These are phyloP conservation scores for Xyrauchen texanus DNA, from an alignment of 2,113 vertebrate species.

Conservation along the genomic window DNA sequence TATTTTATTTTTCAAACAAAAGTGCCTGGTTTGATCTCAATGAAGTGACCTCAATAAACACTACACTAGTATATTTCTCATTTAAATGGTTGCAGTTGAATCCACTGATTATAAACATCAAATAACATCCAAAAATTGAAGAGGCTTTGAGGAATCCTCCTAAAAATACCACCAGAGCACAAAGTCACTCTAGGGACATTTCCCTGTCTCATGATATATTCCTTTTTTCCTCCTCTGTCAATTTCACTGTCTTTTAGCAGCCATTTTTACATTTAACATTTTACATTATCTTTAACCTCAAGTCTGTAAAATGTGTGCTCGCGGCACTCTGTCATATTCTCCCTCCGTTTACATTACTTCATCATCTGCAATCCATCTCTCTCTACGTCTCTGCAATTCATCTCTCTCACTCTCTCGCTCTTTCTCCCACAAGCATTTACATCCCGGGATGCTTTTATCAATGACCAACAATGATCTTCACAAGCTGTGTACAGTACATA, in stretches of 20 bases:
- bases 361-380: slow-evolving; percentile 58
- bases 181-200: no score
- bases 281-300: slow-evolving; percentile 54
- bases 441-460: slow-evolving; percentile 30
- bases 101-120: no score
- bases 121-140: no score
- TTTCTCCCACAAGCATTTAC: slow-evolving; percentile 36
- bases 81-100: no score
- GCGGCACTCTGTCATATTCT: slow-evolving; percentile 57
- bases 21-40: no score
- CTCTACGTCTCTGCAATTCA: slow-evolving; percentile 46
- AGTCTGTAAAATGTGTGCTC: slow-evolving; percentile 39
- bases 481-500: slow-evolving; percentile 21
- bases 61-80: no score
- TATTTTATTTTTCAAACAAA: no score
- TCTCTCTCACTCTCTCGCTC: slow-evolving; percentile 31
- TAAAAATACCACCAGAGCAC: no score
- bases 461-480: slow-evolving; percentile 34
- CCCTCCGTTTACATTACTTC: slow-evolving; percentile 60
- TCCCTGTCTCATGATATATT: neutral
- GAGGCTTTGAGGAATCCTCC: no score
- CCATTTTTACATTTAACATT: slow-evolving; percentile 44
- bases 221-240: neutral
- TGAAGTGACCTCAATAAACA: no score
- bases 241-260: no score